Evolutionary conservation across 2,113 vertebrate genomes (phyloP).

Genomic region (Hyla sarda): DNA sequence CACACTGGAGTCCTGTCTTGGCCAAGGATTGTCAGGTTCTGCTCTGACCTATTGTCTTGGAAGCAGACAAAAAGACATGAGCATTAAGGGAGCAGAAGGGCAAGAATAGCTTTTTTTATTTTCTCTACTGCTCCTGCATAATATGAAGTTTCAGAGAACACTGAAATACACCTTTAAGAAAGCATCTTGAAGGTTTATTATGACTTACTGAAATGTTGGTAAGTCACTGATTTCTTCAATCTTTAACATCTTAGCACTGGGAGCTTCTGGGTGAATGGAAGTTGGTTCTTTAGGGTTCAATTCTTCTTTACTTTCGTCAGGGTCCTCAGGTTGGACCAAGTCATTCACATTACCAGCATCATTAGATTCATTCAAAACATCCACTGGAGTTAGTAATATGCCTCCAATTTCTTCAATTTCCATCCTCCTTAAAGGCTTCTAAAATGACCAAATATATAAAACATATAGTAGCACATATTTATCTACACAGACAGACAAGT

Average conservation of each 20-base stretch:
- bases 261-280: slow-evolving; percentile 66
- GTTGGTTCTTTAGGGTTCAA: slow-evolving; percentile 62
- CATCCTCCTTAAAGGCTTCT: slow-evolving; percentile 88
- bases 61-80: too few species aligned
- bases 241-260: slow-evolving; percentile 88
- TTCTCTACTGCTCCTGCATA: too few species aligned
- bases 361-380: neutral
- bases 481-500: too few species aligned
- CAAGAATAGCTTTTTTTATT: too few species aligned
- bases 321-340: neutral
- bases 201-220: slow-evolving; percentile 68
- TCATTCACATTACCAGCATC: neutral
- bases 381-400: slow-evolving; percentile 58
- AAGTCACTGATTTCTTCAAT: slow-evolving; percentile 82
- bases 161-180: too few species aligned
- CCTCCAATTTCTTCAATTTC: slow-evolving; percentile 86
- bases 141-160: too few species aligned
- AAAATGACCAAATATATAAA: slow-evolving; percentile 60
- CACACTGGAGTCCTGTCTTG: too few species aligned
- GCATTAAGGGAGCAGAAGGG: too few species aligned
- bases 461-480: neutral
- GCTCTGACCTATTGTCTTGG: too few species aligned
- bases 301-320: slow-evolving; percentile 56
- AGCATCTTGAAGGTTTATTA: neutral
- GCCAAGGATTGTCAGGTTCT: too few species aligned